Base-by-base conservation (phyloP, 2,113 vertebrate species). In the Monarcha castaneiventris region DNA sequence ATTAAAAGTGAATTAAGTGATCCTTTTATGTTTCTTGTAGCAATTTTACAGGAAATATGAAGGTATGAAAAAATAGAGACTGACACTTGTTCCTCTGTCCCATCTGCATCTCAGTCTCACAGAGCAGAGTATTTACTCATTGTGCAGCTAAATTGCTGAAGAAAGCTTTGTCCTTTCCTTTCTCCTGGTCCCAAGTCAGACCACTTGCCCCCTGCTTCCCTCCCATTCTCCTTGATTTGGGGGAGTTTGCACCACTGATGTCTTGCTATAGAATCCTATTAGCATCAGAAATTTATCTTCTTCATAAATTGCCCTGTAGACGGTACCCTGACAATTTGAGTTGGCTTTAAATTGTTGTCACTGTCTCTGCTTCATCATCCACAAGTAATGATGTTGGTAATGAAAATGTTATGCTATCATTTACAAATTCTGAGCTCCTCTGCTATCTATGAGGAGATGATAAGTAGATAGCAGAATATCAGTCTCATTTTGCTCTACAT, bases 381-480 rank as follows among this genome's bases (percentile, higher is more conserved):
- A 43, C 88, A 64, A 86, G 83, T 92, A 97, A 95, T 84, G 83
- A 82, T 90, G 61, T 87, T 93, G 93, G 43, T 93, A 93, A 96
- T 93, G 92, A 93, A 93, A 93, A 90, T 69, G 83, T 94, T 94
- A 87, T 61, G 94, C 79, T 87, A 84, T 92, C 80, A 64, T 74
- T 93, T 93, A 88, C 49, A 30, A 72, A 37, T 87, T 93, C 66
- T 54, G 81, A 87, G 61, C 58, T 37, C 16, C 26, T 63, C 52
- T 64, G 76, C 93, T 87, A 51, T 75, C 79, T 87, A 2, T 68
- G 80, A 88, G 74, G 80, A 55, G 33, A 76, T 78, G 76, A 33
- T 84, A 72, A 92, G n/a, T 43, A 86, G 92, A 75, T 74, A 87
- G 43, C 33, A 89, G 74, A 79, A 58, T 83, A 85, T 91, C 26